Evolutionary conservation across 2,888 invertebrate genomes (phyloP).

Genomic region (Notodromas monacha): DNA sequence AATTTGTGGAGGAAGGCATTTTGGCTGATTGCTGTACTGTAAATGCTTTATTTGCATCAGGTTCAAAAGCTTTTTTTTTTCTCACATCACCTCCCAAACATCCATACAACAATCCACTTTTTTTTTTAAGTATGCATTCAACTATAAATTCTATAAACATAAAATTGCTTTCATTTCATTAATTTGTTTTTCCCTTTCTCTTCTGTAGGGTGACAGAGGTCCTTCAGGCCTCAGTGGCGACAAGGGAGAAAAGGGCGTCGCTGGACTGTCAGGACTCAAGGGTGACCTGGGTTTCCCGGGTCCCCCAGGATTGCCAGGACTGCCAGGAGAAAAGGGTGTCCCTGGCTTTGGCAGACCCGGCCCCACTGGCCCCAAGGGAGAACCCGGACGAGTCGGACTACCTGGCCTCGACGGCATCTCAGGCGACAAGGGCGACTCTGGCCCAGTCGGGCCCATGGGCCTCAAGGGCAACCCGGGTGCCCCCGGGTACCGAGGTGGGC

Average conservation of each 20-base stretch:
- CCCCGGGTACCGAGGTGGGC: slow-evolving; percentile 33
- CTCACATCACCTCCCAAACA: too few species aligned
- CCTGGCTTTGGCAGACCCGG: slow-evolving; percentile 20
- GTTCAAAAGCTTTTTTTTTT: too few species aligned
- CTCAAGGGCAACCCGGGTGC: slow-evolving; percentile 30
- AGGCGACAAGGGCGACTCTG: slow-evolving; percentile 26
- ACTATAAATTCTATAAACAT: too few species aligned
- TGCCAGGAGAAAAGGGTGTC: slow-evolving; percentile 62
- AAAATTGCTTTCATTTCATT: too few species aligned
- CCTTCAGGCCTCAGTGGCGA: too few species aligned
- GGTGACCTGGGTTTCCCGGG: slow-evolving; percentile 29
- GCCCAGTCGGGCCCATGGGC: slow-evolving; percentile 12
- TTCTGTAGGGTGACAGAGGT: too few species aligned
- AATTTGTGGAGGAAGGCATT: too few species aligned
- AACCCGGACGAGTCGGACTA: slow-evolving; percentile 37
- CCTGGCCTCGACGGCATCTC: slow-evolving; percentile 21
- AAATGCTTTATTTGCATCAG: too few species aligned
- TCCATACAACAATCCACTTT: too few species aligned
- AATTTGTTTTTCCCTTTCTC: too few species aligned
- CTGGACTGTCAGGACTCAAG: slow-evolving; percentile 27
- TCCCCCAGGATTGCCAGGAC: slow-evolving; percentile 20
- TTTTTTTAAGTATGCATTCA: too few species aligned
- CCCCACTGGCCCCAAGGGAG: slow-evolving; percentile 47
- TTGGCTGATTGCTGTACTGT: too few species aligned
- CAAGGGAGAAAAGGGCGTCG: slow-evolving; percentile 9